These are phyloP conservation scores for Seira sanloemensis DNA, from an alignment of 2,888 invertebrate genomes.

Conservation along the genomic window DNA sequence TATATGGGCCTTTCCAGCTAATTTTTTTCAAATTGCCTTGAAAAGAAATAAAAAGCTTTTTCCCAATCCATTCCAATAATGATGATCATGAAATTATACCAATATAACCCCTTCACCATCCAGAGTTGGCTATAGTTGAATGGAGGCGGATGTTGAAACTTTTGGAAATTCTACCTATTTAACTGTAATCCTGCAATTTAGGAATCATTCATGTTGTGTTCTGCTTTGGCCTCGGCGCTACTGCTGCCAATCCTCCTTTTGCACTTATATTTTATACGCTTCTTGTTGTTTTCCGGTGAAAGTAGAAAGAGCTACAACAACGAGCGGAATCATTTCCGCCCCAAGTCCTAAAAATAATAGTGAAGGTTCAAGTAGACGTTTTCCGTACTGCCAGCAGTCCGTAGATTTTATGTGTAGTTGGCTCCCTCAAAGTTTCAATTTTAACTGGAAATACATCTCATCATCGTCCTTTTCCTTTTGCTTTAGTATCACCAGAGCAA, in stretches of 20 bases:
- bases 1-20: background rate
- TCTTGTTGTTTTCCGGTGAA: slow-evolving; percentile 1
- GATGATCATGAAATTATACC: background rate
- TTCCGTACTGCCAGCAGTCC: background rate
- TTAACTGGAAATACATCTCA: slow-evolving; percentile 29
- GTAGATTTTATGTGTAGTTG: background rate
- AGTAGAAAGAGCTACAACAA: background rate
- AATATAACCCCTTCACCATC: background rate
- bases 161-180: background rate
- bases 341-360: slow-evolving; percentile 56
- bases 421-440: slow-evolving; percentile 24
- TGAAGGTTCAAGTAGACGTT: slow-evolving; percentile 34
- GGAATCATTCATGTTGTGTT: background rate
- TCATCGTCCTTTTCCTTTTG: background rate
- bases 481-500: slow-evolving; percentile 31
- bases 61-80: background rate
- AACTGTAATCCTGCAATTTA: background rate
- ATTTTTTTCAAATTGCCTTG: background rate
- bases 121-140: background rate
- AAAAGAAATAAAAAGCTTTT: background rate
- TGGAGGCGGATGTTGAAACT: background rate
- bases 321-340: slow-evolving; percentile 53
- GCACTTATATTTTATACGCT: background rate
- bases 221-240: slow-evolving; percentile 5
- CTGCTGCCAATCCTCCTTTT: background rate